Base-by-base conservation (phyloP, 1,140 invertebrate genomes). In the Laupala kohalensis region DNA sequence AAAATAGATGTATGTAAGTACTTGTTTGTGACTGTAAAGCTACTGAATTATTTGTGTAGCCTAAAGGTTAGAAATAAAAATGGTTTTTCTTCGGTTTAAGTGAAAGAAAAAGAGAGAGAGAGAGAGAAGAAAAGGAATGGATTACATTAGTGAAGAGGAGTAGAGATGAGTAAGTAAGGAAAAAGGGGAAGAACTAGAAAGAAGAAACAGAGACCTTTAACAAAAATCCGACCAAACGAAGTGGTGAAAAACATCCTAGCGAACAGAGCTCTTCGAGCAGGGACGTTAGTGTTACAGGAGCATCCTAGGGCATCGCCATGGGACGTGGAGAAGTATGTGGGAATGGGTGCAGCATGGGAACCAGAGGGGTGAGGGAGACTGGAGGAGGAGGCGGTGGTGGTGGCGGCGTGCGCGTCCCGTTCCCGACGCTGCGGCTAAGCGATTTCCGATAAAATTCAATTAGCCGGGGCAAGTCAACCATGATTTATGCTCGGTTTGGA, bases 361-460 rank as follows among this genome's bases (percentile, higher is more conserved):
- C 15, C 6, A 6, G 9, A 19, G 4, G 37, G 37, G 37, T 1
- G 37, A 1, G 37, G 37, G 37, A 2, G 37, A 37, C 6, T 6
- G 15, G 37, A 53, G 37, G 37, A n/a, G n/a, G n/a, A n/a, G n/a
- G n/a, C n/a, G n/a, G 37, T 0, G 1, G 37, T 13, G 37, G 37
- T 19, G 19, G 37, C 37, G 37, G 30, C 37, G 9, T 19, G 37
- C 37, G 37, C 37, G 37, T n/a, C n/a, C n/a, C n/a, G n/a, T n/a
- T n/a, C 37, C 9, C 9, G 37, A 19, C 37, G 37, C 37, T 53
- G 37, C n/a, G 2, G 23, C 70, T 71, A 71, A 71, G 63, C 70
- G 70, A 71, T 71, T 71, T 65, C 26, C 70, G 70, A 71, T 71
- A 71, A 71, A 71, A 71, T 71, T 71, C 70, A 71, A 71, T 71